Evolutionary conservation across 1,140 invertebrate genomes (phyloP), one percentile per base, ranked within the genome.

Genomic region (Globodera rostochiensis): DNA sequence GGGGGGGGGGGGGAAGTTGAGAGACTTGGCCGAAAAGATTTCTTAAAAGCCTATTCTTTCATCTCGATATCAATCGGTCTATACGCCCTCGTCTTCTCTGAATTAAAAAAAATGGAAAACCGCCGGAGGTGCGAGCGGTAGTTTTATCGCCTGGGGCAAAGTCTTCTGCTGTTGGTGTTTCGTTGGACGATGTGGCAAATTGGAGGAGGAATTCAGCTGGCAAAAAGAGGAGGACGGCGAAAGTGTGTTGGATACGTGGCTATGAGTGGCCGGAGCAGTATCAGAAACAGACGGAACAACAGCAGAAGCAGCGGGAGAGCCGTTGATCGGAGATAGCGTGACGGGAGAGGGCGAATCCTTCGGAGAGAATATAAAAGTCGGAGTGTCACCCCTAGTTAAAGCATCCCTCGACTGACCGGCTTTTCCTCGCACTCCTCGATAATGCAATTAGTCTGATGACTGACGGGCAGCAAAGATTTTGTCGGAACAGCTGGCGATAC

Each of bases 391-490:
- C 45, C 46, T 9, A 3, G 1, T 19, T 36, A 6, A 3, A 36
- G 36, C 36, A 36, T 36, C 36, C 36, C 36, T 3, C 36, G 36
- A 36, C 36, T 36, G 36, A 81, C 81, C 66, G 57, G 60, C 60
- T 82, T 82, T 19, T 81, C 79, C 70, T 82, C 81, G 50, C 81
- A 82, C 57, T 82, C 81, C 67, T 82, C 81, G 46, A 82, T 82
- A 19, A 82, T 82, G 70, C 80, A 82, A 49, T 78, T 78, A 13
- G 77, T 70, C 66, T 70, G 66, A n/a, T 60, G 57, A 7, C 46
- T 74, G 53, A 47, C 67, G 19, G 60, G 47, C 66, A 81, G 45
- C 53, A 81, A 6, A 64, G 73, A 74, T 77, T 64, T 79, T 15
- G 64, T 21, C 53, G 36, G 74, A 13, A 81, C 74, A 60, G 80